Percentiles rank a stretch among this genome's conserved stretches.
phyloP scores from a whole-genome alignment of 2,888 invertebrate genomes.

The Ernsta delagoae region DNA sequence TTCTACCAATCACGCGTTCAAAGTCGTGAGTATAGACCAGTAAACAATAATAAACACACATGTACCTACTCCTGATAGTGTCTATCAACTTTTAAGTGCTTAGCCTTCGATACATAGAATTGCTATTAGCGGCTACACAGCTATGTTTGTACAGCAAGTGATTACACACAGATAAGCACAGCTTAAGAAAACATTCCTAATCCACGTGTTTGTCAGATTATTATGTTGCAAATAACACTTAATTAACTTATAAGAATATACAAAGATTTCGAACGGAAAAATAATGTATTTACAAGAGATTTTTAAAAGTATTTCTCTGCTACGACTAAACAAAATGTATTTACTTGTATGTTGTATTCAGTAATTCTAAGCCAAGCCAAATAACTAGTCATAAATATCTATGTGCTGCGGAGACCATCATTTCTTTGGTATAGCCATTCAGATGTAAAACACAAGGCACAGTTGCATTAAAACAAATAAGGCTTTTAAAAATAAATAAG shows the following conservation, averaged over 20 bases:
- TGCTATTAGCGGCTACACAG: conserved; percentile 32
- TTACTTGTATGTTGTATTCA: neutral
- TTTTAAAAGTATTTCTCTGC: too few relatives aligned
- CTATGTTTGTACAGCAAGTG: conserved; percentile 17
- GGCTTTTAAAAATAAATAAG: conserved; percentile 24
- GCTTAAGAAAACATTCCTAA: conserved; percentile 2
- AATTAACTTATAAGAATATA: neutral
- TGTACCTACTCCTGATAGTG: neutral
- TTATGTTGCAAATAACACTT: neutral
- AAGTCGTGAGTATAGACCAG: too few relatives aligned
- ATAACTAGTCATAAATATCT: too few relatives aligned
- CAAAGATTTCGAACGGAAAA: too few relatives aligned
- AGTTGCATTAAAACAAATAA: neutral
- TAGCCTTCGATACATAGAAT: conserved; percentile 18
- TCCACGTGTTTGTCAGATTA: neutral
- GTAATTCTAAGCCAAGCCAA: neutral
- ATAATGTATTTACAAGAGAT: too few relatives aligned
- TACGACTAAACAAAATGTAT: too few relatives aligned
- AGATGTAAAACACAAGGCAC: neutral
- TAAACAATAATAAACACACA: conserved; percentile 2
- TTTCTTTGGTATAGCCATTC: neutral
- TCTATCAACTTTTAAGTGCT: conserved; percentile 16
- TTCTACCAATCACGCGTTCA: too few relatives aligned
- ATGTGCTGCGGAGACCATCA: too few relatives aligned
- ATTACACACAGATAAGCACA: conserved; percentile 22